phyloP scores from a whole-genome alignment of 2,888 invertebrate species.

The Scelioninae gen. 1 region DNA sequence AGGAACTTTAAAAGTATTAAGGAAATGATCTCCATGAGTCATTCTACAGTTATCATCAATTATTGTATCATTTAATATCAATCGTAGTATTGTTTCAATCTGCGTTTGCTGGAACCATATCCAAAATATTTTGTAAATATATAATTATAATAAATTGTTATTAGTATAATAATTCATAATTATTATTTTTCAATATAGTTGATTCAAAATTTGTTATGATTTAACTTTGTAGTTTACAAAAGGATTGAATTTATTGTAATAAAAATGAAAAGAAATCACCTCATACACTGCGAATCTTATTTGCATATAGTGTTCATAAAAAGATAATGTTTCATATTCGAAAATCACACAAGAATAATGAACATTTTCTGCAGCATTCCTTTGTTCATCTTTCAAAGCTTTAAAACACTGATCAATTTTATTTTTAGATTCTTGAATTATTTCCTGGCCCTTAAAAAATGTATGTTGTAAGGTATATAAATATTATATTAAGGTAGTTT shows the following conservation, averaged over 20 bases:
- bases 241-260: too few species aligned
- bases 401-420: conserved; percentile 52
- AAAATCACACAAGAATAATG: neutral
- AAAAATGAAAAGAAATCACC: conserved; percentile 7
- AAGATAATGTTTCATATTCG: conserved; percentile 16
- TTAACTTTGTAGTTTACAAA: too few species aligned
- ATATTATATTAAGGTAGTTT: too few species aligned
- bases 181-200: too few species aligned
- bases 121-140: neutral
- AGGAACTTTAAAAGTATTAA: conserved; percentile 77
- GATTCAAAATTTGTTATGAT: too few species aligned
- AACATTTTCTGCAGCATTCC: conserved; percentile 3
- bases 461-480: conserved; percentile 16
- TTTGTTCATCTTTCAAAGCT: neutral
- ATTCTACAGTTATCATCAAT: conserved; percentile 15
- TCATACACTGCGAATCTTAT: conserved; percentile 16
- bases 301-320: conserved; percentile 21
- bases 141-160: too few species aligned
- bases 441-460: conserved; percentile 54
- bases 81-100: conserved; percentile 62
- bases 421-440: conserved; percentile 46
- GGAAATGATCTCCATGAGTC: conserved; percentile 81
- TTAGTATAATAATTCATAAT: too few species aligned
- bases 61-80: conserved; percentile 53
- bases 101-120: conserved; percentile 60